Conservation (phyloP, 2,888 invertebrate genomes). For the Allophyes oxyacanthae region DNA sequence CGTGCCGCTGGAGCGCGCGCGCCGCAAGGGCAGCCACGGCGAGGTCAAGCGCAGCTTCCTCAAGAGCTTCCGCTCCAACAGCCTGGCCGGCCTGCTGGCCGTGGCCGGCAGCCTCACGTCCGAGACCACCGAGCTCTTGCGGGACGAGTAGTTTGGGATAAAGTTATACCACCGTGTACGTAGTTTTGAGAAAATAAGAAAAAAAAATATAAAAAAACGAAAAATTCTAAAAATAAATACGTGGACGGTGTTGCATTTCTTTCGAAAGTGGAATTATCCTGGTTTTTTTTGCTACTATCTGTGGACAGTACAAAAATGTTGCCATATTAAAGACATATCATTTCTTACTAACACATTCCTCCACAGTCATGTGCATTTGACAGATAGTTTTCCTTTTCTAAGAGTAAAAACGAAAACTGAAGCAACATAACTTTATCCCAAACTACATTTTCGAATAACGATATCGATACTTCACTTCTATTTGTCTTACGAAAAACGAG, state of each 20-base stretch:
- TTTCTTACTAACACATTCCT: conserved; percentile 83
- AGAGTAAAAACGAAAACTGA: conserved; percentile 10
- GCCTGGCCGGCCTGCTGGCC: conserved; percentile 74
- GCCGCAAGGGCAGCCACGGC: conserved; percentile 65
- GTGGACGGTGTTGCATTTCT: conserved; percentile 13
- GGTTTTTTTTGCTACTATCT: conserved; percentile 31
- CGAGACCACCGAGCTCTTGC: conserved; percentile 77
- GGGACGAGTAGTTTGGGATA: conserved; percentile 70
- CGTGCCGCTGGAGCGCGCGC: conserved; percentile 58
- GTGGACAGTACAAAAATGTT: conserved; percentile 74
- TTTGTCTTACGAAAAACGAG: conserved; percentile 40
- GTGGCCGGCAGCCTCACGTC: conserved; percentile 67
- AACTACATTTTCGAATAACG: conserved; percentile 48
- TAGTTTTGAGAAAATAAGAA: conserved; percentile 13
- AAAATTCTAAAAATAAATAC: conserved; percentile 2
- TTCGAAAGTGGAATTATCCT: conserved; percentile 8
- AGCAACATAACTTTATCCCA: conserved; percentile 43
- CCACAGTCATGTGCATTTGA: conserved; percentile 43
- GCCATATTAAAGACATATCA: conserved; percentile 86
- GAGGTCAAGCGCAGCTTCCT: conserved; percentile 73
- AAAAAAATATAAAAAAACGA: conserved; percentile 15
- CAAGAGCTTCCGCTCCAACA: conserved; percentile 77
- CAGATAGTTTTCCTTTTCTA: conserved; percentile 25
- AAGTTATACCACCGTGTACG: conserved; percentile 25
- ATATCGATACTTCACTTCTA: conserved; percentile 13